Conservation (phyloP, 2,797 vertebrate species). For the Acipenser oxyrinchus region DNA sequence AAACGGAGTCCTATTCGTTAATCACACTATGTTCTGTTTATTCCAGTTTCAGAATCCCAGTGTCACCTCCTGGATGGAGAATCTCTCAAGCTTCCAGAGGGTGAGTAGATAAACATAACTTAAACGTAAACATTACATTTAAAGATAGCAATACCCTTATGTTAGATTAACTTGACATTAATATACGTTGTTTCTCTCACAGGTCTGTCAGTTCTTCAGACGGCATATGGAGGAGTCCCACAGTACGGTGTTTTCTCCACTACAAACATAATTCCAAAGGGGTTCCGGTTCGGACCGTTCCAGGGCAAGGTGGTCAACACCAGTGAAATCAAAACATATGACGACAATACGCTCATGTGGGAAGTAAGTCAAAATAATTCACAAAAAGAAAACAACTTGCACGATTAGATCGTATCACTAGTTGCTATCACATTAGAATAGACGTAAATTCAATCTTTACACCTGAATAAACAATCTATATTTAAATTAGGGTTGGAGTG, state of each 20-base stretch:
- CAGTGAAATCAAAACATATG: constrained; percentile 87
- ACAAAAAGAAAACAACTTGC: too few relatives aligned
- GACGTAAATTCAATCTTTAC: too few relatives aligned
- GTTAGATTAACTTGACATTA: background rate
- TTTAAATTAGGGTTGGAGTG: too few relatives aligned
- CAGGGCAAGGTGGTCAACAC: constrained; percentile 84
- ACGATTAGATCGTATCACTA: too few relatives aligned
- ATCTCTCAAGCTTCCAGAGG: constrained; percentile 75
- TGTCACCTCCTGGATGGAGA: constrained; percentile 53
- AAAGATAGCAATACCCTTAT: too few relatives aligned
- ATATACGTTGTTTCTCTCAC: background rate
- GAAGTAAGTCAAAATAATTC: constrained; percentile 58
- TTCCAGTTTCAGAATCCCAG: constrained; percentile 41
- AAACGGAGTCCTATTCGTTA: too few relatives aligned
- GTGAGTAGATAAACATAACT: constrained; percentile 39
- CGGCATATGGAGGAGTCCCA: constrained; percentile 48
- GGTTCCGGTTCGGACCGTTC: constrained; percentile 86
- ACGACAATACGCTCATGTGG: constrained; percentile 96
- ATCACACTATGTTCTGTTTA: background rate
- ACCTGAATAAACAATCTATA: too few relatives aligned
- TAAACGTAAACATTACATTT: too few relatives aligned
- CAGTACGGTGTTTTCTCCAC: constrained; percentile 81
- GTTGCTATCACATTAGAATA: too few relatives aligned
- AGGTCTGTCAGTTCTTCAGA: constrained; percentile 71
- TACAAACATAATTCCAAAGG: constrained; percentile 63